Conservation (phyloP, 2,888 invertebrate genomes). For the Laothoe populi region DNA sequence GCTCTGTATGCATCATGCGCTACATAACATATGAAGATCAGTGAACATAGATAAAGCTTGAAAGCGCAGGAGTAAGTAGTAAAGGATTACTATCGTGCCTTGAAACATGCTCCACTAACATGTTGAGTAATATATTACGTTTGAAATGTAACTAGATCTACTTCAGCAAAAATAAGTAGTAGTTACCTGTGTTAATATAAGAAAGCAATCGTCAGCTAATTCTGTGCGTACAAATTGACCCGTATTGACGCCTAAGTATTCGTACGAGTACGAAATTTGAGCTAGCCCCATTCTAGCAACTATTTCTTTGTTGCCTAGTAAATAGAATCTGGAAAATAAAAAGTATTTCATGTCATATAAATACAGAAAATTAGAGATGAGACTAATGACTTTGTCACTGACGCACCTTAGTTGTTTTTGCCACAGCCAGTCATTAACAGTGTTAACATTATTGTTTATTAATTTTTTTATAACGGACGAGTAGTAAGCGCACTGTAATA, state of each 20-base stretch:
- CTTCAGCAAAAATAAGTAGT: not conserved
- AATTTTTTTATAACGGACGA: slow-evolving; percentile 92
- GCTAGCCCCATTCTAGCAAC: slow-evolving; percentile 96
- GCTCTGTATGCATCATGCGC: too few species aligned
- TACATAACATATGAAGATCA: too few species aligned
- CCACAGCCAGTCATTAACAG: slow-evolving; percentile 95
- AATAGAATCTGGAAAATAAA: slow-evolving; percentile 86
- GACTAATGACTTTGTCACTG: too few species aligned
- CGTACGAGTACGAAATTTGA: slow-evolving; percentile 97
- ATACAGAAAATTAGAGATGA: not conserved
- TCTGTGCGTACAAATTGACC: slow-evolving; percentile 98
- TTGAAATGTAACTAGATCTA: too few species aligned
- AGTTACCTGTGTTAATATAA: slow-evolving; percentile 95
- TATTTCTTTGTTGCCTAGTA: slow-evolving; percentile 85
- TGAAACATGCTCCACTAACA: too few species aligned
- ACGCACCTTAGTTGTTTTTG: slow-evolving; percentile 94
- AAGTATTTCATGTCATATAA: not conserved
- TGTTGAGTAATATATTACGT: too few species aligned
- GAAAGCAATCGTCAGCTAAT: slow-evolving; percentile 98
- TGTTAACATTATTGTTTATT: slow-evolving; percentile 87
- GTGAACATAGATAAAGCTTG: too few species aligned
- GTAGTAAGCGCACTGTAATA: slow-evolving; percentile 97
- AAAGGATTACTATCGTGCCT: too few species aligned
- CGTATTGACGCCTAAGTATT: slow-evolving; percentile 97
- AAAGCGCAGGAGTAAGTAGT: too few species aligned